Conservation (phyloP, 2,888 invertebrate species). For the Dynastes tityus region DNA sequence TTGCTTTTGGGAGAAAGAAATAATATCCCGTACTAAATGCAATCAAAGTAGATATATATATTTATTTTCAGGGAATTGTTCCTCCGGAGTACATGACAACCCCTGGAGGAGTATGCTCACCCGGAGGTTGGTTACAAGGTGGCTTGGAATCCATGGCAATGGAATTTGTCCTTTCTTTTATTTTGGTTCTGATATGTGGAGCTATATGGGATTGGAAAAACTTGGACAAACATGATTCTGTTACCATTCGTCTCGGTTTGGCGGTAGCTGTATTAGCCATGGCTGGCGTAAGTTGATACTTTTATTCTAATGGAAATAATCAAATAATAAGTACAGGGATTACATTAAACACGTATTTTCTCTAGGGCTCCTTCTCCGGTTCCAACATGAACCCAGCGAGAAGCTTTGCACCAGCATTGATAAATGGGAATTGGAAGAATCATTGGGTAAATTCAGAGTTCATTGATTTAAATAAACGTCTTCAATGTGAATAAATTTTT, state of each 20-base stretch:
- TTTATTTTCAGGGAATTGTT: slow-evolving; percentile 59
- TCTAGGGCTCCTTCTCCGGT: slow-evolving; percentile 74
- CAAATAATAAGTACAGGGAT: too few relatives aligned
- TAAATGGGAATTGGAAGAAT: slow-evolving; percentile 77
- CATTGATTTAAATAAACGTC: not conserved
- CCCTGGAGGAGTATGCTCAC: slow-evolving; percentile 63
- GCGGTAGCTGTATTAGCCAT: slow-evolving; percentile 78
- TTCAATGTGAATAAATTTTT: slow-evolving; percentile 27
- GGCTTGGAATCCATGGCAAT: slow-evolving; percentile 74
- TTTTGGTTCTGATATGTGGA: slow-evolving; percentile 79
- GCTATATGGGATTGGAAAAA: slow-evolving; percentile 83
- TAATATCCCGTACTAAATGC: too few relatives aligned
- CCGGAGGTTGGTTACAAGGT: slow-evolving; percentile 58
- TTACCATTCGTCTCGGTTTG: slow-evolving; percentile 79
- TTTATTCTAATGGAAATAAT: not conserved
- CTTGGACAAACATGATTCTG: slow-evolving; percentile 77
- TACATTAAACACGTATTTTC: slow-evolving; percentile 43
- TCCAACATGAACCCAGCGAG: slow-evolving; percentile 82
- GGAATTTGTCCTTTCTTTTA: slow-evolving; percentile 78
- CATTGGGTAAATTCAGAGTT: slow-evolving; percentile 77
- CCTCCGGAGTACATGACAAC: slow-evolving; percentile 53
- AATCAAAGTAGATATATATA: too few relatives aligned
- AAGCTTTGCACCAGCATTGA: slow-evolving; percentile 81
- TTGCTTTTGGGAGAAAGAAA: too few relatives aligned
- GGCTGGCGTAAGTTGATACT: slow-evolving; percentile 73